Evolutionary conservation across 2,797 vertebrate genomes (phyloP), one percentile per base, ranked within the genome.

Genomic region (Acrossocheilus fasciatus): DNA sequence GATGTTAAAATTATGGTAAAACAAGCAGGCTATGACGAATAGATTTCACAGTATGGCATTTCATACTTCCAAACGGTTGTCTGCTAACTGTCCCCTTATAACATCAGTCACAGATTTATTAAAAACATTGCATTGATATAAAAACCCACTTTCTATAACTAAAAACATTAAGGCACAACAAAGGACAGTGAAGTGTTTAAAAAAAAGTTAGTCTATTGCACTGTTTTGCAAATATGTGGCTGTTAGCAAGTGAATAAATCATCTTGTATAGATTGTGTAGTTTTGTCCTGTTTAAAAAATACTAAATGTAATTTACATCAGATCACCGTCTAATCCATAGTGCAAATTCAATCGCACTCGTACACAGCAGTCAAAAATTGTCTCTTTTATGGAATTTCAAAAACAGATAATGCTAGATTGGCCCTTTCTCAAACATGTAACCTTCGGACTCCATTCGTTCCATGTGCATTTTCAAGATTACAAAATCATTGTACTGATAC

Each of bases 81-180:
- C 39, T 62, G 18, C 43, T 34, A 45, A 45, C n/a, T n/a, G 11
- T 36, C 34, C 23, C 15, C 23, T 20, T 1, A 0, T 41, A 34
- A 34, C 6, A n/a, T 45, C 11, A 0, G 4, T 20, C 26, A 79
- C 72, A 41, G 3, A 68, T 23, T 41, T 4, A 62, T n/a, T 26
- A 15, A 39, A 78, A 20, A 47, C 26, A 82, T 47, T 54, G 7
- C 45, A 70, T 81, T 69, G 62, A 81, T 81, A 70, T 39, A n/a
- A 36, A 81, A 69, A 66, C 18, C n/a, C 36, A 39, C 52, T 69
- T 20, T 57, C 45, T 41, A 72, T 26, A 17, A 15, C 26, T n/a
- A 26, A 80, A 79, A 79, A 47, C 45, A 79, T 62, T 47, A 79
- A 85, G 76, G 76, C 76, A 80, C 52, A 2, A 54, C 15, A 73